Evolutionary conservation across 2,888 invertebrate species (phyloP).

Genomic region (Sphinx pinastri): DNA sequence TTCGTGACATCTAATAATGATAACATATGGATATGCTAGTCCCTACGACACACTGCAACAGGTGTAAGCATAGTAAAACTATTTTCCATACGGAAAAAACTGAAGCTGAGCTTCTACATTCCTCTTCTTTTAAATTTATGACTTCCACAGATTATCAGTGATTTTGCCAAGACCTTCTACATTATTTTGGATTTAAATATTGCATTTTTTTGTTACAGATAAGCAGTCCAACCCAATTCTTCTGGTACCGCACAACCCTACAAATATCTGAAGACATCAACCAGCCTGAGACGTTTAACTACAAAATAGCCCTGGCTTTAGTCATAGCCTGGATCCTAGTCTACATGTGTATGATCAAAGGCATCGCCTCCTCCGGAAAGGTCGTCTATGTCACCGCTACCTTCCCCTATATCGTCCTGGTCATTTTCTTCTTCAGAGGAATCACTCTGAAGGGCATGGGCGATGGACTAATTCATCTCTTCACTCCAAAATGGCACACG

Average conservation of each 20-base stretch:
- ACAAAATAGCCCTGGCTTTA: slow-evolving; percentile 94
- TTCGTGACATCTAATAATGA: no score
- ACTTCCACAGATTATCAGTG: no score
- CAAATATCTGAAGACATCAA: slow-evolving; percentile 95
- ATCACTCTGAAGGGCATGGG: slow-evolving; percentile 94
- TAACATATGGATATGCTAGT: no score
- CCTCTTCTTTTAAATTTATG: no score
- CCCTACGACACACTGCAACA: no score
- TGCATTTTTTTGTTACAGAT: slow-evolving; percentile 81
- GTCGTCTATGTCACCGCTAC: slow-evolving; percentile 98
- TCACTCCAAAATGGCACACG: slow-evolving; percentile 96
- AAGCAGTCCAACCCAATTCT: slow-evolving; percentile 96
- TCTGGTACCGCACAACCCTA: slow-evolving; percentile 97
- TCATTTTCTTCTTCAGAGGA: slow-evolving; percentile 97
- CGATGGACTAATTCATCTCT: slow-evolving; percentile 94
- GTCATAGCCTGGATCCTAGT: slow-evolving; percentile 96
- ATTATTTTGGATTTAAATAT: neutral
- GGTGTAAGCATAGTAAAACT: no score
- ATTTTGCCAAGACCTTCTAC: no score
- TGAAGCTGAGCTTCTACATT: no score
- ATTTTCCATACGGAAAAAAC: no score
- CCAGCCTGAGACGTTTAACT: slow-evolving; percentile 93
- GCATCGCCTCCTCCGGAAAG: slow-evolving; percentile 98
- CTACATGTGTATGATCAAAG: slow-evolving; percentile 98
- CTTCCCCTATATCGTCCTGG: slow-evolving; percentile 97